Conservation (phyloP, 2,113 vertebrate genomes). For the Laticauda colubrina region DNA sequence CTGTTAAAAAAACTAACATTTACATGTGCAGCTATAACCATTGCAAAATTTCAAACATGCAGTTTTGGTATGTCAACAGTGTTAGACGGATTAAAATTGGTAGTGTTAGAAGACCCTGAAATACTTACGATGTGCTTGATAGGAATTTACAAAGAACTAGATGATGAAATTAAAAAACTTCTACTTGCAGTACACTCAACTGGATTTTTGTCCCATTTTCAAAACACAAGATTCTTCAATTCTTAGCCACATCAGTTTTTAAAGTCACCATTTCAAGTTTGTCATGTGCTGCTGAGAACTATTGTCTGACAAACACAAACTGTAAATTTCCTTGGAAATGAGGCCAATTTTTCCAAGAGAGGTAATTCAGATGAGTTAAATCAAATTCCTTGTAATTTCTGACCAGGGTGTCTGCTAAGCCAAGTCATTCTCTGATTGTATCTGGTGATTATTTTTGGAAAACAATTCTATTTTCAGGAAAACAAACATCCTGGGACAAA, state of each 20-base stretch:
- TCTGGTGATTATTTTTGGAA: background rate
- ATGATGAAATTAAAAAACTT: background rate
- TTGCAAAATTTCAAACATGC: slow-evolving; percentile 30
- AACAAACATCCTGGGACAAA: background rate
- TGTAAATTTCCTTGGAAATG: background rate
- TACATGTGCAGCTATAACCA: slow-evolving; percentile 20
- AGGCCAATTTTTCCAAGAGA: background rate
- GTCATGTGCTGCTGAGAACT: background rate
- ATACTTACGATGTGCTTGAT: slow-evolving; percentile 12
- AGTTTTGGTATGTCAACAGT: slow-evolving; percentile 26
- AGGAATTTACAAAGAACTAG: background rate
- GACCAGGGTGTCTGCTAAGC: background rate
- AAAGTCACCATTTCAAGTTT: background rate
- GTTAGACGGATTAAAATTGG: slow-evolving; percentile 16
- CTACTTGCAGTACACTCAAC: background rate
- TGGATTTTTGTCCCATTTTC: background rate
- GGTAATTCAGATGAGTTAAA: background rate
- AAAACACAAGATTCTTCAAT: background rate
- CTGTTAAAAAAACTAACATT: slow-evolving; percentile 21
- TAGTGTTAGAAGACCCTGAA: slow-evolving; percentile 29
- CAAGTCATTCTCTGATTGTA: background rate
- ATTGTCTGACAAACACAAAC: background rate
- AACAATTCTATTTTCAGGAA: background rate
- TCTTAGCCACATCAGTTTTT: background rate
- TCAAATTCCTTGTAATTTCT: background rate